A percentile compares a stretch with the other conserved stretches of the same genome.
phyloP scores from a whole-genome alignment of 2,888 invertebrate genomes.

The Cremastobaeus sp. region DNA sequence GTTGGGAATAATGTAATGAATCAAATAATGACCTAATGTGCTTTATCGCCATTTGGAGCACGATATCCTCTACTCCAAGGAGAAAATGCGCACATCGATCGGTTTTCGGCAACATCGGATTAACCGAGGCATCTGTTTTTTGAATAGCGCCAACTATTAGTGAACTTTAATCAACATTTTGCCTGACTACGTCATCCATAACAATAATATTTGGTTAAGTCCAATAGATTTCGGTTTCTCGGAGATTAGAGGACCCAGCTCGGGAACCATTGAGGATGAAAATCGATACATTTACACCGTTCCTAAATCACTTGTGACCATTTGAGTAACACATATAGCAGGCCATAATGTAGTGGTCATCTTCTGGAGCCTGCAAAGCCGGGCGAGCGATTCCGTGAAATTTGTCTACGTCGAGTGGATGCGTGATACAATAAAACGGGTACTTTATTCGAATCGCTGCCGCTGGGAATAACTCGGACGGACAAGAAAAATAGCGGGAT shows the following conservation, averaged over 20 bases:
- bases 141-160: too few relatives aligned
- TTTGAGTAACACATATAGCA: conserved; percentile 35
- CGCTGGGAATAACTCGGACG: conserved; percentile 18
- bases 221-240: not conserved
- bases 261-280: not conserved
- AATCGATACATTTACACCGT: conserved; percentile 27
- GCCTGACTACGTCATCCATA: not conserved
- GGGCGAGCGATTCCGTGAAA: conserved; percentile 23
- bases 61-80: too few relatives aligned
- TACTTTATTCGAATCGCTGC: conserved; percentile 25
- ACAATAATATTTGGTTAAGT: not conserved
- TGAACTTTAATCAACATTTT: too few relatives aligned
- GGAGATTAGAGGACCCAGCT: not conserved
- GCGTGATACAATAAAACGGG: conserved; percentile 35
- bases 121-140: too few relatives aligned
- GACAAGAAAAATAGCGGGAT: conserved; percentile 24
- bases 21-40: too few relatives aligned
- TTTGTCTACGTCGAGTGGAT: conserved; percentile 31
- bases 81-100: too few relatives aligned
- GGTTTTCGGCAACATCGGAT: too few relatives aligned
- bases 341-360: conserved; percentile 23
- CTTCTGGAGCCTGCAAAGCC: conserved; percentile 15
- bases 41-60: too few relatives aligned
- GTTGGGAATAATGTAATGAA: too few relatives aligned
- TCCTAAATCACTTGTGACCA: conserved; percentile 29